Percentiles rank a stretch among this genome's conserved stretches.
These are phyloP conservation scores for Astyanax mexicanus DNA, from an alignment of 2,797 vertebrate genomes.

Conservation along the genomic window DNA sequence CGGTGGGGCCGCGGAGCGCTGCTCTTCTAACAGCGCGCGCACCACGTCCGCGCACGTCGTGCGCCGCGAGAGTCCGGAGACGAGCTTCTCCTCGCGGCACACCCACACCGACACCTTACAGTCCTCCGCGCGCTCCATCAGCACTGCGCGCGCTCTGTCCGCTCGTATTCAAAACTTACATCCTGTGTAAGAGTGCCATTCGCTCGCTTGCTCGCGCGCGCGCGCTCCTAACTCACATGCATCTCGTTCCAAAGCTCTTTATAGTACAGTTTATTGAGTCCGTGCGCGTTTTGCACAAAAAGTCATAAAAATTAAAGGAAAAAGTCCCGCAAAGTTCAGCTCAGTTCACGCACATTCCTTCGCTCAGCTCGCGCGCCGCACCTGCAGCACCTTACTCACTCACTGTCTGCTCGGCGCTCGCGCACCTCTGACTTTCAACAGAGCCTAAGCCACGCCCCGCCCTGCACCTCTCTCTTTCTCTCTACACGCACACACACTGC, in stretches of 20 bases:
- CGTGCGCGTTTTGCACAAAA: neutral
- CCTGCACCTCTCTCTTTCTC: neutral
- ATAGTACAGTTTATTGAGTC: neutral
- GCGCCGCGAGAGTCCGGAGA: slow-evolving; percentile 90
- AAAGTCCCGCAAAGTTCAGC: neutral
- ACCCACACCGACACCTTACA: slow-evolving; percentile 94
- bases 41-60: slow-evolving; percentile 96
- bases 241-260: neutral
- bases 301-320: no score
- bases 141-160: neutral
- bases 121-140: slow-evolving; percentile 65
- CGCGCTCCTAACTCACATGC: neutral
- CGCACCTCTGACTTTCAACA: neutral
- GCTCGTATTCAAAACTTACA: no score
- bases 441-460: neutral
- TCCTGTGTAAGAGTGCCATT: neutral
- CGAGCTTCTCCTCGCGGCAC: slow-evolving; percentile 94
- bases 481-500: neutral
- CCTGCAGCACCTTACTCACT: neutral
- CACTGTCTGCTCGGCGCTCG: neutral
- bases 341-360: neutral
- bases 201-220: no score
- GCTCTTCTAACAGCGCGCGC: slow-evolving; percentile 88
- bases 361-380: neutral
- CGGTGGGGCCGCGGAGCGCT: slow-evolving; percentile 81